Conservation (phyloP, 1,140 invertebrate species). For the Polypedilum pembai region DNA sequence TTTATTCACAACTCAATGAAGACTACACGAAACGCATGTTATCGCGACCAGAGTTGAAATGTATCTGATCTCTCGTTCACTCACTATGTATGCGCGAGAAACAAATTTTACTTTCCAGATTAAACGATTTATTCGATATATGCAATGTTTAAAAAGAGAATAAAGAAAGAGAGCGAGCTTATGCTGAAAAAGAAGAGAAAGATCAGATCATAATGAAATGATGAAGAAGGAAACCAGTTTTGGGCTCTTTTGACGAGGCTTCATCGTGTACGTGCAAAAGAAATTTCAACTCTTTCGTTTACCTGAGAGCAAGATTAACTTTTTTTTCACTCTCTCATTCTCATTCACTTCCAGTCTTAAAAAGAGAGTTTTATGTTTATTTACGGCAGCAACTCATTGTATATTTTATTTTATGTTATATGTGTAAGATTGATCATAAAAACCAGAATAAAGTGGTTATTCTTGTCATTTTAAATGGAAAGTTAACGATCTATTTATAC, state of each 20-base stretch:
- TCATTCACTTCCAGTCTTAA: neutral
- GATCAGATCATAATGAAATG: conserved; percentile 12
- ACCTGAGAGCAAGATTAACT: neutral
- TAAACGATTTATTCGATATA: too few species aligned
- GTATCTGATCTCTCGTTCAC: neutral
- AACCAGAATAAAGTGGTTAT: conserved; percentile 27
- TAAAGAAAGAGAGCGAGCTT: neutral
- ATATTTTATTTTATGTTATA: neutral
- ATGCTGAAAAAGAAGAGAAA: neutral
- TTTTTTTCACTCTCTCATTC: too few species aligned
- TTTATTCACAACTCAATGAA: neutral
- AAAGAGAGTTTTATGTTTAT: conserved; percentile 10
- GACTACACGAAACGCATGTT: conserved; percentile 15
- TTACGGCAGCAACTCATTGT: neutral
- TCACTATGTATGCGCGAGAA: too few species aligned
- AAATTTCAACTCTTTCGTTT: neutral
- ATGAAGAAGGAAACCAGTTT: conserved; percentile 5
- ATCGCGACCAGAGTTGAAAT: conserved; percentile 6
- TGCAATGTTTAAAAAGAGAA: too few species aligned
- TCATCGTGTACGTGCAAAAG: too few species aligned
- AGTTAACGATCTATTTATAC: conserved; percentile 13
- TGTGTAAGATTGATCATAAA: conserved; percentile 6
- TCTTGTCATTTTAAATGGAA: conserved; percentile 23
- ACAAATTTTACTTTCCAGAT: too few species aligned
- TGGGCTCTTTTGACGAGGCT: neutral